These are phyloP conservation scores for Eugnorisma glareosa DNA, from an alignment of 2,888 invertebrate species.

Conservation along the genomic window DNA sequence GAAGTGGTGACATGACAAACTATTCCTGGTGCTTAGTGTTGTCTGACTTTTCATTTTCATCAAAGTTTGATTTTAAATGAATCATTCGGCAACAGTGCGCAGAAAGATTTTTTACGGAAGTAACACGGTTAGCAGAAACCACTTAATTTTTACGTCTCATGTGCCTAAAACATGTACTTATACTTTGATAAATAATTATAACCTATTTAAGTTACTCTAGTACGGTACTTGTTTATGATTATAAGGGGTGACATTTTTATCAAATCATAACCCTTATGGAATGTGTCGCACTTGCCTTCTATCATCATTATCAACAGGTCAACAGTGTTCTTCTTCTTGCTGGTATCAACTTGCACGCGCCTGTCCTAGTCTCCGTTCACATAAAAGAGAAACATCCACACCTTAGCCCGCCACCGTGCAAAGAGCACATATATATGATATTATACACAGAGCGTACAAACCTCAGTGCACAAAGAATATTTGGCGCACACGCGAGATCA, in stretches of 20 bases:
- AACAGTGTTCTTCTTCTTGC: background rate
- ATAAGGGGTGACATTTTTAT: background rate
- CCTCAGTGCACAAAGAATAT: slow-evolving; percentile 69
- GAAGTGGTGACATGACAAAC: slow-evolving; percentile 23
- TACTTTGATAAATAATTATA: background rate
- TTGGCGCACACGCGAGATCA: slow-evolving; percentile 79
- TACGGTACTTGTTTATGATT: background rate
- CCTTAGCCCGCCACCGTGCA: slow-evolving; percentile 4
- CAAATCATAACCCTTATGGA: background rate
- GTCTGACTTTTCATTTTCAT: background rate
- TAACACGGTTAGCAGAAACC: background rate
- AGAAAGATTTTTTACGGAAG: too few relatives aligned
- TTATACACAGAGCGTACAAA: slow-evolving; percentile 57
- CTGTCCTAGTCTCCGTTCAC: background rate
- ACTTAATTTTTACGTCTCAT: background rate
- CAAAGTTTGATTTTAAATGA: background rate
- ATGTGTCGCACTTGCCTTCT: background rate
- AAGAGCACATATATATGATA: slow-evolving; percentile 42
- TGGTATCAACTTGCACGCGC: background rate
- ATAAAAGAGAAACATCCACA: background rate
- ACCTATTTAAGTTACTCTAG: background rate
- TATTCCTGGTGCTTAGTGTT: slow-evolving; percentile 32
- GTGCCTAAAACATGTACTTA: background rate
- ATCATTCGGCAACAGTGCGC: background rate
- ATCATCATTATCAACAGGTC: background rate